phyloP scores from a whole-genome alignment of 2,113 vertebrate genomes.

The Podarcis raffonei region DNA sequence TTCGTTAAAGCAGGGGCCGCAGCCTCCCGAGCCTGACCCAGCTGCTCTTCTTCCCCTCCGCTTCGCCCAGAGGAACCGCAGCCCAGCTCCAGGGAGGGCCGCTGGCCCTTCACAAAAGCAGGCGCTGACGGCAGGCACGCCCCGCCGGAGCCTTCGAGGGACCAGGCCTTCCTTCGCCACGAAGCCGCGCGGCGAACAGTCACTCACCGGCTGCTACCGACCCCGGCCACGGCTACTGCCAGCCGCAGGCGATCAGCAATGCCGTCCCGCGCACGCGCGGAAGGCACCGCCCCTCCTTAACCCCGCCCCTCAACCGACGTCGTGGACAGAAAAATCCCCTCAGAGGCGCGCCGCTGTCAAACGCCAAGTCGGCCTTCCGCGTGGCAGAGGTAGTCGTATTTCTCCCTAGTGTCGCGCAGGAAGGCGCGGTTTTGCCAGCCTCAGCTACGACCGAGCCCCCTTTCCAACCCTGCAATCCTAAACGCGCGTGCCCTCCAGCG shows the following conservation, averaged over 20 bases:
- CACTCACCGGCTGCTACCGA: fast-evolving
- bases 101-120: neutral
- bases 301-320: neutral
- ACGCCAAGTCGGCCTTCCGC: neutral
- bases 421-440: neutral
- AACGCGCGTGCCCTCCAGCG: neutral
- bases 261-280: neutral
- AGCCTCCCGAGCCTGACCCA: neutral
- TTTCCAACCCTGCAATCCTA: neutral
- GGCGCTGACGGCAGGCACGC: too few relatives aligned
- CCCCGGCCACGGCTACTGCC: neutral
- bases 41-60: neutral
- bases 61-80: neutral
- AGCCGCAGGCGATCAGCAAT: fast-evolving
- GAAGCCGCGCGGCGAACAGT: fast-evolving
- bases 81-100: neutral
- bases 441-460: neutral
- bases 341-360: neutral
- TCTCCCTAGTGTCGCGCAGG: neutral
- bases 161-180: neutral
- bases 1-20: neutral
- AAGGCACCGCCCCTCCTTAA: fast-evolving
- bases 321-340: too few relatives aligned
- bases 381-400: neutral
- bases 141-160: neutral